Evolutionary conservation across 2,888 invertebrate genomes (phyloP).

Genomic region (Hoplodrina ambigua): DNA sequence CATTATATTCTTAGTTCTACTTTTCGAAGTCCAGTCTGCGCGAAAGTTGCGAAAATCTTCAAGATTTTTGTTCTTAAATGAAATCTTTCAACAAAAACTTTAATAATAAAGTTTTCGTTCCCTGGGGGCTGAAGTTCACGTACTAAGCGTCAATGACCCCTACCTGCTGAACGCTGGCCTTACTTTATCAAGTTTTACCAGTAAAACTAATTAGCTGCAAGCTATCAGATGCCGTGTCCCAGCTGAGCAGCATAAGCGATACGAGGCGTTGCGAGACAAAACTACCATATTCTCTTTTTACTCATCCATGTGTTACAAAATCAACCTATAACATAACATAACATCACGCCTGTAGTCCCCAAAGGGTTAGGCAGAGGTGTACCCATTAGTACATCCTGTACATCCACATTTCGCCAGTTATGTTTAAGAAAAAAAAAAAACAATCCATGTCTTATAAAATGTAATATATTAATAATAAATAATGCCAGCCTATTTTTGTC

Average conservation of each 20-base stretch:
- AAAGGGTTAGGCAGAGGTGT: too few relatives aligned
- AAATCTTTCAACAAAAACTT: conserved; percentile 28
- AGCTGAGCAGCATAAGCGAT: not conserved
- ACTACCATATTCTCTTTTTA: too few relatives aligned
- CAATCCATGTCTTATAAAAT: too few relatives aligned
- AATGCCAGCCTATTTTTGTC: too few relatives aligned
- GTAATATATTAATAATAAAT: too few relatives aligned
- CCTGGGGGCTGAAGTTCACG: conserved; percentile 5
- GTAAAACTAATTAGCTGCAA: conserved; percentile 48
- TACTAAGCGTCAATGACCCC: conserved; percentile 17
- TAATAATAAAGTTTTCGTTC: conserved; percentile 20
- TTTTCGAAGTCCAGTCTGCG: not conserved
- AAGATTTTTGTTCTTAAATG: conserved; percentile 29
- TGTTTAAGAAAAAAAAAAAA: too few relatives aligned
- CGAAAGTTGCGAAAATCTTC: not conserved
- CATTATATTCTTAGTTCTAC: not conserved
- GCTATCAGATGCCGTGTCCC: conserved; percentile 27
- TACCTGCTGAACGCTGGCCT: not conserved
- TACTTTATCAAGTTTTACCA: conserved; percentile 32
- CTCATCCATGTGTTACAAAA: too few relatives aligned
- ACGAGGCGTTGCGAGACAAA: not conserved
- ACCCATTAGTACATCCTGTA: too few relatives aligned
- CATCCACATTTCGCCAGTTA: too few relatives aligned
- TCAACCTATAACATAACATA: too few relatives aligned
- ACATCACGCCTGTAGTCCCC: too few relatives aligned